These are phyloP conservation scores for Trichomalopsis sarcophagae DNA, from an alignment of 1,140 invertebrate species.

Conservation along the genomic window DNA sequence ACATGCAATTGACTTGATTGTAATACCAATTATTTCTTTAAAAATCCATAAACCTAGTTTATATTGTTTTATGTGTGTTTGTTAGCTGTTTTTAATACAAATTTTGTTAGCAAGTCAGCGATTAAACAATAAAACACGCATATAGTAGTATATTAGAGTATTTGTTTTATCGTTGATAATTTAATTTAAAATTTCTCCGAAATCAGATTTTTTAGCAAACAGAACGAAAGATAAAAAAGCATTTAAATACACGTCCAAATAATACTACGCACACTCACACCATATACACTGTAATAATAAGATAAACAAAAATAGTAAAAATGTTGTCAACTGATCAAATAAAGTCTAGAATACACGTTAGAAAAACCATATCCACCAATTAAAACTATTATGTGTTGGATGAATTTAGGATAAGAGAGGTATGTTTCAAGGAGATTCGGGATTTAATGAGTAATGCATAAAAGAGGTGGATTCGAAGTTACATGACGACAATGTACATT, in stretches of 20 bases:
- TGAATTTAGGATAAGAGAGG: conserved; percentile 12
- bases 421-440: conserved; percentile 7
- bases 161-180: conserved; percentile 19
- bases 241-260: conserved; percentile 38
- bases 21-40: conserved; percentile 13
- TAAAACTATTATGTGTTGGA: conserved; percentile 37
- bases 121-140: background rate
- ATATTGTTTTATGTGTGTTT: background rate
- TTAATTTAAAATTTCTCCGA: background rate
- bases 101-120: background rate
- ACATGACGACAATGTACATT: background rate
- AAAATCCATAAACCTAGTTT: background rate
- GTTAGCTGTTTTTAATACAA: conserved; percentile 45
- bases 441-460: background rate
- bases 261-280: conserved; percentile 45
- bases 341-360: conserved; percentile 40
- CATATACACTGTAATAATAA: conserved; percentile 41
- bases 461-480: background rate
- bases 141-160: background rate
- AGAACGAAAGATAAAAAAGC: background rate
- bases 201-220: background rate
- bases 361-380: conserved; percentile 51
- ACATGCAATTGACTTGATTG: conserved; percentile 42
- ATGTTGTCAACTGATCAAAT: conserved; percentile 38
- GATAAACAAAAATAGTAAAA: conserved; percentile 34